Conservation (phyloP, 2,888 invertebrate species). For the Oegoconia quadripuncta region DNA sequence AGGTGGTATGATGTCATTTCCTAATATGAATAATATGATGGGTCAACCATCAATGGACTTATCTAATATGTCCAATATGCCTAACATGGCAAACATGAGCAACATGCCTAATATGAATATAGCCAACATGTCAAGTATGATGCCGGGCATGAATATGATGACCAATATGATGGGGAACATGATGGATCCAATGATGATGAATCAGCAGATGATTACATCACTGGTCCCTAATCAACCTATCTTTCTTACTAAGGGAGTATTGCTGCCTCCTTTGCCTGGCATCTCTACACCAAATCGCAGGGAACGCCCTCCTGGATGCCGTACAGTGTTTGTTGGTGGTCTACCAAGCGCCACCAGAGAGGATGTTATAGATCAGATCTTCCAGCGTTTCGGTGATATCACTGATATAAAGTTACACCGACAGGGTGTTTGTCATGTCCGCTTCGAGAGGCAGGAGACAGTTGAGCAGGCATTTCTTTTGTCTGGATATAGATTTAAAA, state of each 20-base stretch:
- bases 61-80: conserved; percentile 32
- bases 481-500: conserved; percentile 87
- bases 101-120: conserved; percentile 21
- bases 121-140: conserved; percentile 31
- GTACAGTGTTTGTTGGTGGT: conserved; percentile 95
- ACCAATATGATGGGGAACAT: conserved; percentile 61
- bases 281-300: conserved; percentile 88
- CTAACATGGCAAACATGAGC: conserved; percentile 34
- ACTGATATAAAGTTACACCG: conserved; percentile 84
- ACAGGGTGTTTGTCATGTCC: conserved; percentile 94
- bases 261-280: conserved; percentile 91
- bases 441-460: conserved; percentile 88
- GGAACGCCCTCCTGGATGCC: conserved; percentile 92
- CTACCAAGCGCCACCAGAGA: conserved; percentile 91
- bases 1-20: background rate
- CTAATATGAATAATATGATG: conserved; percentile 24
- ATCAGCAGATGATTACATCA: conserved; percentile 34
- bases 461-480: conserved; percentile 92
- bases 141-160: conserved; percentile 30
- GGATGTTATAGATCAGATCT: conserved; percentile 90
- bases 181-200: conserved; percentile 77
- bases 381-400: conserved; percentile 83
- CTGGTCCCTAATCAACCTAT: conserved; percentile 38
- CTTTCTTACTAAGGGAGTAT: conserved; percentile 84
- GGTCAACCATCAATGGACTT: conserved; percentile 35